Conservation (phyloP, 2,113 vertebrate species). For the Elephas maximus region DNA sequence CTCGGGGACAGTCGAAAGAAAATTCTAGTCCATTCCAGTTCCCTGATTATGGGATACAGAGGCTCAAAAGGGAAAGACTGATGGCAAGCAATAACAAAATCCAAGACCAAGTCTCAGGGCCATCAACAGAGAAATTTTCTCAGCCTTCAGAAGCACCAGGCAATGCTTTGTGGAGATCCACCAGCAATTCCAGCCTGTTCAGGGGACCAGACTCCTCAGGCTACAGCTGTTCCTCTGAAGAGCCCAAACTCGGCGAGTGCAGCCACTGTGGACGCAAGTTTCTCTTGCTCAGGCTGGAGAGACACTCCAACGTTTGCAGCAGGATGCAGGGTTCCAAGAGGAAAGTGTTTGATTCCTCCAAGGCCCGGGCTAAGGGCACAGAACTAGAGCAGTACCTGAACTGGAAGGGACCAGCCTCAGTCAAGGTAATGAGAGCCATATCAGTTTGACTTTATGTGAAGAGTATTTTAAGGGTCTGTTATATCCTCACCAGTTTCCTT, state of each 20-base stretch:
- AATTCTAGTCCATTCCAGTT: constrained; percentile 37
- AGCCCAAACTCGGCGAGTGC: constrained; percentile 86
- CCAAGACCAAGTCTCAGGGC: neutral
- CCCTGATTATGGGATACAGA: constrained; percentile 71
- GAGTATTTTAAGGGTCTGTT: neutral
- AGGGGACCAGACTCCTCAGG: constrained; percentile 5
- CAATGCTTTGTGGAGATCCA: neutral
- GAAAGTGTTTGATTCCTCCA: constrained; percentile 91
- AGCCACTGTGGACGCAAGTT: constrained; percentile 91
- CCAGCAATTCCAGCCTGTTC: neutral
- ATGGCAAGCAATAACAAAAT: constrained; percentile 81
- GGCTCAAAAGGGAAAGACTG: constrained; percentile 81
- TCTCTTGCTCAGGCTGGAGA: constrained; percentile 88
- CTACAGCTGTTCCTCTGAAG: neutral
- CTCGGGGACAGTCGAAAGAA: constrained; percentile 57
- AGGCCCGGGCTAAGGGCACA: constrained; percentile 91
- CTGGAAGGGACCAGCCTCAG: constrained; percentile 78
- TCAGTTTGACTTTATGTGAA: constrained; percentile 20
- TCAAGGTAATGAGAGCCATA: constrained; percentile 88
- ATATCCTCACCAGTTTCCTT: neutral
- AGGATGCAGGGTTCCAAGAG: constrained; percentile 88
- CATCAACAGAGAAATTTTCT: neutral
- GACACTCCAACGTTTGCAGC: constrained; percentile 89
- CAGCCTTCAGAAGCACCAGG: constrained; percentile 61
- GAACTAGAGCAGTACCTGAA: constrained; percentile 90